These are phyloP conservation scores for Sphaerodactylus townsendi DNA, from an alignment of 2,113 vertebrate genomes.

Conservation along the genomic window DNA sequence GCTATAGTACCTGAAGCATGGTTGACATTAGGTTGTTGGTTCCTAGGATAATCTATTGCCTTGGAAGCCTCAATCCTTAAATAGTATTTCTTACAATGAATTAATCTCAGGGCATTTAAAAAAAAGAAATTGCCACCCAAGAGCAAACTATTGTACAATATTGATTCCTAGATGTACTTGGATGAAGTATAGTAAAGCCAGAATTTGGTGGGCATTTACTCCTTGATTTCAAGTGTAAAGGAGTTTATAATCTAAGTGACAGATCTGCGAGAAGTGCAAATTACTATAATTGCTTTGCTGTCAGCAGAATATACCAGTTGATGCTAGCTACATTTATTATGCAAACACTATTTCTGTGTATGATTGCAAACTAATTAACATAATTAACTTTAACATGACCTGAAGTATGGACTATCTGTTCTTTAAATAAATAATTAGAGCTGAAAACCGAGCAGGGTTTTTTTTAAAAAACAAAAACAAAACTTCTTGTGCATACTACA, in stretches of 20 bases:
- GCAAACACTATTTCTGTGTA: background rate
- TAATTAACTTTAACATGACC: background rate
- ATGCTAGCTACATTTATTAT: background rate
- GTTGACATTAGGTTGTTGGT: background rate
- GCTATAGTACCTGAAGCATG: background rate
- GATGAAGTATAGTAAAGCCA: background rate
- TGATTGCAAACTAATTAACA: background rate
- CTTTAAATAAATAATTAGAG: background rate
- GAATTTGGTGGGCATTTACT: background rate
- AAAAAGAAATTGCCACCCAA: background rate
- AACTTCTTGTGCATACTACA: background rate
- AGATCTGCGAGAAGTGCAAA: background rate
- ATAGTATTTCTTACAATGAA: background rate
- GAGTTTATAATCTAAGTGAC: background rate
- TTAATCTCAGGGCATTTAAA: background rate
- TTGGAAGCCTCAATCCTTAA: background rate
- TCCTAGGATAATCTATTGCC: background rate
- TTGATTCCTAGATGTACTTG: background rate
- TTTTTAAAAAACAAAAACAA: too few species aligned
- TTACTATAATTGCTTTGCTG: background rate
- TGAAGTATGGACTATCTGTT: background rate
- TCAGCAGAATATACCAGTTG: background rate
- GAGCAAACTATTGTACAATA: background rate
- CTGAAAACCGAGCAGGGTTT: background rate
- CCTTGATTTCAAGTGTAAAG: background rate